Base-by-base conservation (phyloP, 2,888 invertebrate genomes). In the Celastrina argiolus region DNA sequence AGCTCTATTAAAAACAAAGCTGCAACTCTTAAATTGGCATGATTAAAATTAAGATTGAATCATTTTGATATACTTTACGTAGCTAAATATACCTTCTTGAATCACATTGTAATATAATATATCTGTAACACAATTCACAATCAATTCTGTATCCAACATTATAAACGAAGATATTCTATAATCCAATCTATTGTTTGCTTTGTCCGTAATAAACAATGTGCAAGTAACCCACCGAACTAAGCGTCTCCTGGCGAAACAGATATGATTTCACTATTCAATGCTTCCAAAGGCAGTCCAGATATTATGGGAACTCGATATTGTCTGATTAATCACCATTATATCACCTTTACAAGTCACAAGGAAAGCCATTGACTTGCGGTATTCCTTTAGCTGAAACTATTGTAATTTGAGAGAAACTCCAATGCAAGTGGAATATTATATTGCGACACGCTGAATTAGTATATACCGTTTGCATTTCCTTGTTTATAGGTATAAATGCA, bases 231-330 rank as follows among this genome's bases (percentile, higher is more conserved):
- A 39, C 39, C 18, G 39, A 18, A 18, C 61, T 22, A 18, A 59
- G 39, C 61, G 39, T 39, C 59, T 59, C 39, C 14, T 22, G 36
- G 39, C 36, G 22, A 39, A 61, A 61, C 61, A 39, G 65, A 65
- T 65, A 65, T 58, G 41, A 59, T 65, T 65, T 65, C 59, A 58
- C 65, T 42, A 65, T 65, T 65, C 56, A 65, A 31, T 59, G 65
- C 58, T 31, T 42, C 58, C 5, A 58, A 41, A 42, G 42, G 58
- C 64, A 28, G 31, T 42, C 41, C 41, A 4, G 65, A 39, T 39
- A 61, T 59, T 36, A 59, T 61, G 22, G 61, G 14, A 36, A 39
- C 31, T 26, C 10, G 22, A 61, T 22, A 51, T 61, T 61, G 39
- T 61, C 22, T 36, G 12, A 39, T 22, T 39, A 39, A 39, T 61